A percentile compares a stretch with the other conserved stretches of the same genome.
Conservation (phyloP, 2,888 invertebrate species). For the Rotaria macrura region DNA sequence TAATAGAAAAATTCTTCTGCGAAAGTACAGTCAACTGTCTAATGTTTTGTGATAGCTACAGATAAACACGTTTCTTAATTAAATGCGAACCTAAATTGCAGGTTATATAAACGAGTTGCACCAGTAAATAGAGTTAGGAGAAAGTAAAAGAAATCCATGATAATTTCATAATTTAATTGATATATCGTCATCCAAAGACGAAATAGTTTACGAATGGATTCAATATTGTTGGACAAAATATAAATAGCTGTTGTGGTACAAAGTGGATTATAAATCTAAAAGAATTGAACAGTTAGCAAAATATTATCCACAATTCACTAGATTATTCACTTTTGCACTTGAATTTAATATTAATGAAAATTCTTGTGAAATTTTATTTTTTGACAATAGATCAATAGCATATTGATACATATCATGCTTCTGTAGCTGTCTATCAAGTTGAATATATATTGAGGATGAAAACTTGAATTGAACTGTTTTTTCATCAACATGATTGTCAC, state of each 20-base stretch:
- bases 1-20: no score
- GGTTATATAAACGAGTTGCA: neutral
- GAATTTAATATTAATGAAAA: neutral
- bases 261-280: neutral
- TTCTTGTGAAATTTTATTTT: neutral
- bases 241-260: neutral
- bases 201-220: neutral
- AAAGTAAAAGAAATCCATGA: slow-evolving; percentile 13
- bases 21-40: no score
- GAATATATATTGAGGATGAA: neutral
- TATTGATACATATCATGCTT: neutral
- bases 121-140: slow-evolving; percentile 6
- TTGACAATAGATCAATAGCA: slow-evolving; percentile 19
- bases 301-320: neutral
- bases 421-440: neutral
- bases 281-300: neutral
- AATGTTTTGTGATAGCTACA: neutral
- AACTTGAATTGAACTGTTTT: slow-evolving; percentile 7
- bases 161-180: neutral
- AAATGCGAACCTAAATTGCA: neutral
- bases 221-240: neutral
- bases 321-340: neutral
- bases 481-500: neutral
- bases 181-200: neutral
- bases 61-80: neutral